phyloP scores from a whole-genome alignment of 2,888 invertebrate genomes.

The Oscheius sp. region DNA sequence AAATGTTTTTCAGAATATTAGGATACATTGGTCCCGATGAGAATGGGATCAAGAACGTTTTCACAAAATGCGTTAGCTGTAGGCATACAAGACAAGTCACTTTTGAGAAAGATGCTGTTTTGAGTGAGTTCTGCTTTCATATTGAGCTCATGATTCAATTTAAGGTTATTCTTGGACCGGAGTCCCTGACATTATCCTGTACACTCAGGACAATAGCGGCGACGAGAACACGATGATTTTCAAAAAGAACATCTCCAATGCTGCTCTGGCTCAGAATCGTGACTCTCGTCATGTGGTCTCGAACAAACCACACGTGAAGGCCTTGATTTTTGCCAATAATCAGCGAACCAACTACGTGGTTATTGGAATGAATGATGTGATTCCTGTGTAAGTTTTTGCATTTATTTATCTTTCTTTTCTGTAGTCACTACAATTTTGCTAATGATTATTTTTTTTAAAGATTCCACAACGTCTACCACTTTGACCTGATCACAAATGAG shows the following conservation, averaged over 20 bases:
- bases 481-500: constrained; percentile 67
- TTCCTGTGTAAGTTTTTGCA: constrained; percentile 55
- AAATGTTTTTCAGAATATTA: constrained; percentile 45
- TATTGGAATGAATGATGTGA: constrained; percentile 70
- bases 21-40: constrained; percentile 72
- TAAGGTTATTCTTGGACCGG: constrained; percentile 71
- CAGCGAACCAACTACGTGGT: constrained; percentile 56
- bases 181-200: constrained; percentile 68
- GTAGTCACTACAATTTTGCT: not conserved
- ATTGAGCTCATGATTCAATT: not conserved
- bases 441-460: constrained; percentile 20
- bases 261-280: constrained; percentile 29
- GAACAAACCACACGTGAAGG: constrained; percentile 66
- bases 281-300: constrained; percentile 49
- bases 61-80: constrained; percentile 67
- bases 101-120: constrained; percentile 66
- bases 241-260: constrained; percentile 71
- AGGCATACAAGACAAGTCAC: constrained; percentile 67
- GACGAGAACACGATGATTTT: constrained; percentile 71
- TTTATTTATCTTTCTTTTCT: no score
- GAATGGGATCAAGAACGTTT: constrained; percentile 67
- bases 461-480: constrained; percentile 69
- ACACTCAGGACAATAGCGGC: constrained; percentile 69
- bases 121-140: constrained; percentile 49
- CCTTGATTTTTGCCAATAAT: constrained; percentile 67